Base-by-base conservation (phyloP, 2,113 vertebrate genomes). In the Casuarius casuarius region DNA sequence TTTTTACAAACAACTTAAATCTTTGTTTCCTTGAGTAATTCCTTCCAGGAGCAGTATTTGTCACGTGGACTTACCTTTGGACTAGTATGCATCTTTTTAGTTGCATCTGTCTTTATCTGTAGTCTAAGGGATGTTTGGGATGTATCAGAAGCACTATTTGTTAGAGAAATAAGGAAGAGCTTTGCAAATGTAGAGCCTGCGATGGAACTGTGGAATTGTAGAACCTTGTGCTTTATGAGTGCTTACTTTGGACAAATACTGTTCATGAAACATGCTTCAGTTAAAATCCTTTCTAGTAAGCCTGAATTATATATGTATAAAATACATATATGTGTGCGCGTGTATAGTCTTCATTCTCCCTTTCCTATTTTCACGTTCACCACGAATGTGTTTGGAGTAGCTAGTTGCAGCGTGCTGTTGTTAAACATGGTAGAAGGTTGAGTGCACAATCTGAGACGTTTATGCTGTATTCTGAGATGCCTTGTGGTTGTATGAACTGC, bases 51-150 rank as follows among this genome's bases (percentile, higher is more conserved):
- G 61, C 25, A 9, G 49, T 70, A 0, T 52, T 61, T 61, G 23
- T 85, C 44, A 9, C 23, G 5, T 12, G n/a, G 62, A 17, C 38
- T 75, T 67, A 46, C 48, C 33, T 12, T 38, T 12, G 62, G n/a
- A 12, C 4, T 6, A 5, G 17, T 1, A 4, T 7, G 10, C 12
- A 7, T 21, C 70, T 87, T 33, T 1, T 38, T 19, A 15, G 19
- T 8, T 22, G 61, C 20, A 22, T 17, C 38, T 48, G 1, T 10
- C 22, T 68, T 42, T 29, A 8, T 19, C 70, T 35, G 29, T 31
- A 7, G 12, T 29, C 14, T 8, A 1, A 21, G 44, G 33, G 52
- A 56, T 40, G 38, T 21, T 65, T 9, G 38, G 40, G 33, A 58
- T 31, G 5, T 10, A 5, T 3, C 33, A 40, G 23, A 46, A 44